phyloP scores from a whole-genome alignment of 1,140 invertebrate species.

The Panagrolaimus sp. region DNA sequence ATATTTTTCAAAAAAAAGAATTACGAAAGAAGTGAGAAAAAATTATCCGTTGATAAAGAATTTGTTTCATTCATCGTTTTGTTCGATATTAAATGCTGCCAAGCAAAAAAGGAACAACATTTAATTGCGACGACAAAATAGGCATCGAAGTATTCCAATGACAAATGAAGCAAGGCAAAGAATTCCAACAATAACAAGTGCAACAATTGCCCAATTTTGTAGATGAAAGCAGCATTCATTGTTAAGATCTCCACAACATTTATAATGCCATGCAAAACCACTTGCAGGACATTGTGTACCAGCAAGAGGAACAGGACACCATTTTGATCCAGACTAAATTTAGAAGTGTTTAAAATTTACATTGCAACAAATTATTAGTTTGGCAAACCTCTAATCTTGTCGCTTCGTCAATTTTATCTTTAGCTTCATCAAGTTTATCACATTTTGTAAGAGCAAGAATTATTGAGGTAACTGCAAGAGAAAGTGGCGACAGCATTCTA shows the following conservation, averaged over 20 bases:
- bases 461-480: too few species aligned
- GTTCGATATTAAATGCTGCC: too few species aligned
- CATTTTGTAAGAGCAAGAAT: not conserved
- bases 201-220: slow-evolving; percentile 5
- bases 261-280: slow-evolving; percentile 12
- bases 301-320: slow-evolving; percentile 1
- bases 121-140: slow-evolving; percentile 10
- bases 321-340: slow-evolving; percentile 13
- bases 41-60: too few species aligned
- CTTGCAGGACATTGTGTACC: slow-evolving; percentile 11
- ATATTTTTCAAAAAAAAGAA: too few species aligned
- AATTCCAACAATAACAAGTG: slow-evolving; percentile 1
- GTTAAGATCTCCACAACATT: slow-evolving; percentile 3
- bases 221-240: slow-evolving; percentile 12
- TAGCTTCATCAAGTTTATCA: not conserved
- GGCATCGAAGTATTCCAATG: not conserved
- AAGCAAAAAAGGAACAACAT: not conserved
- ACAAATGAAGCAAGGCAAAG: not conserved
- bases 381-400: not conserved
- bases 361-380: not conserved
- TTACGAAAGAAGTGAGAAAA: too few species aligned
- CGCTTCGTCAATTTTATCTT: slow-evolving; percentile 1
- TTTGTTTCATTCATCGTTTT: too few species aligned
- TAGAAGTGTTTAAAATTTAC: not conserved
- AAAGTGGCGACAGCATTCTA: too few species aligned